These are phyloP conservation scores for Melipona bicolor DNA, from an alignment of 2,888 invertebrate genomes.

Conservation along the genomic window DNA sequence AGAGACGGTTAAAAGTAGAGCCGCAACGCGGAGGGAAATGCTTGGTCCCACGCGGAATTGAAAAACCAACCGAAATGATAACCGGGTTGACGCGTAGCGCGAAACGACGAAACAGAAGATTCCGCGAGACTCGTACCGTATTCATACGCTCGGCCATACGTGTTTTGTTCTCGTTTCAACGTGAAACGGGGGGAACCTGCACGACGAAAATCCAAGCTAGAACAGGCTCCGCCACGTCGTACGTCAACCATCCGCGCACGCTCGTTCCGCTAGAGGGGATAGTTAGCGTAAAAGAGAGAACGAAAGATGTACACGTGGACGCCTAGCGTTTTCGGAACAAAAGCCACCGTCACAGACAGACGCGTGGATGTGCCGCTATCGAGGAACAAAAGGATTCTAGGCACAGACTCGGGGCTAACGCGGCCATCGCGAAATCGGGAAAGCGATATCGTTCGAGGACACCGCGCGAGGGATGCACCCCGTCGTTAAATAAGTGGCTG, in stretches of 20 bases:
- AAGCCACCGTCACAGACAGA: constrained; percentile 44
- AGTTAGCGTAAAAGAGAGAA: constrained; percentile 45
- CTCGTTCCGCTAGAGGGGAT: constrained; percentile 41
- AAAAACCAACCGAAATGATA: constrained; percentile 43
- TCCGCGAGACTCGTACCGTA: constrained; percentile 19
- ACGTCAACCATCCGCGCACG: constrained; percentile 38
- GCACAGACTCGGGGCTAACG: not conserved
- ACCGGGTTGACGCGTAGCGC: not conserved
- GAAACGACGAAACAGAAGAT: constrained; percentile 33
- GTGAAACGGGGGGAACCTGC: constrained; percentile 9
- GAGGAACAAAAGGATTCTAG: constrained; percentile 39
- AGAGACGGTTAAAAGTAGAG: constrained; percentile 3
- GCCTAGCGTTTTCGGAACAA: constrained; percentile 62
- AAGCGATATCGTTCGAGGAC: not conserved
- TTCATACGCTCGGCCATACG: constrained; percentile 8
- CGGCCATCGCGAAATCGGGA: not conserved
- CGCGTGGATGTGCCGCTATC: constrained; percentile 20
- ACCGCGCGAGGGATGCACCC: too few species aligned
- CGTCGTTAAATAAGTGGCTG: too few species aligned
- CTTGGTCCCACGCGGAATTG: constrained; percentile 39
- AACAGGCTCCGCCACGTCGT: not conserved
- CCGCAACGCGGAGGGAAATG: not conserved
- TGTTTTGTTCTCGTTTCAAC: constrained; percentile 9
- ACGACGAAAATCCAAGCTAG: constrained; percentile 41
- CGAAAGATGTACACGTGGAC: constrained; percentile 57